phyloP scores from a whole-genome alignment of 35 echinoderm and acorn worm genomes.

The Apostichopus californicus region DNA sequence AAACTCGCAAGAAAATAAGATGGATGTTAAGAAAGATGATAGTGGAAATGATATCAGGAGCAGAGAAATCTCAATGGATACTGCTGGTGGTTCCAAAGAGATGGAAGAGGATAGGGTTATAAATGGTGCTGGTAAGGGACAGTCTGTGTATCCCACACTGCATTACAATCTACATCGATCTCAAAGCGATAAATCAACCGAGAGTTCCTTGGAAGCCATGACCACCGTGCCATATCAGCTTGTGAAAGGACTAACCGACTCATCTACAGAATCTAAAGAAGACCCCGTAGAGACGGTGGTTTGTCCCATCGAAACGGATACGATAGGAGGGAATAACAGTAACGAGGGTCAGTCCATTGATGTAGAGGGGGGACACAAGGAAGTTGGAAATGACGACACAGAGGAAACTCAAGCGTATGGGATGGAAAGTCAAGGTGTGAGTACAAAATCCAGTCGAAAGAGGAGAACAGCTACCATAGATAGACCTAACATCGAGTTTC shows the following conservation, averaged over 20 bases:
- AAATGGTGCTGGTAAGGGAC: not conserved
- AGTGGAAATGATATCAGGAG: not conserved
- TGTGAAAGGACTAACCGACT: not conserved
- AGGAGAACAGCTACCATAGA: constrained; percentile 41
- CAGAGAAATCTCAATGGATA: not conserved
- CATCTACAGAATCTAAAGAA: constrained; percentile 8
- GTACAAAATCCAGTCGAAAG: not conserved
- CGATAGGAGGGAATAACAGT: not conserved
- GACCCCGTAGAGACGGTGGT: not conserved
- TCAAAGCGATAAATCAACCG: not conserved
- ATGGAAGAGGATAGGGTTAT: not conserved
- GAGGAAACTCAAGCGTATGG: constrained; percentile 40
- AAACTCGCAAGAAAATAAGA: not conserved
- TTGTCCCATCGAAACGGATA: not conserved
- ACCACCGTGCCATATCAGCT: constrained; percentile 16
- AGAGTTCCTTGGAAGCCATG: not conserved
- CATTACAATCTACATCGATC: not conserved
- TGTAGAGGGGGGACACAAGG: not conserved
- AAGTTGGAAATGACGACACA: not conserved
- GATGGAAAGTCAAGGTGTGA: not conserved
- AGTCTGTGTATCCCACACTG: not conserved
- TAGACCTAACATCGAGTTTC: constrained; percentile 9
- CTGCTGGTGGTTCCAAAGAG: not conserved
- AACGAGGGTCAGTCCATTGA: not conserved
- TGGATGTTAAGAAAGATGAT: not conserved